phyloP scores from a whole-genome alignment of 1,140 invertebrate species.

The Samia ricini region DNA sequence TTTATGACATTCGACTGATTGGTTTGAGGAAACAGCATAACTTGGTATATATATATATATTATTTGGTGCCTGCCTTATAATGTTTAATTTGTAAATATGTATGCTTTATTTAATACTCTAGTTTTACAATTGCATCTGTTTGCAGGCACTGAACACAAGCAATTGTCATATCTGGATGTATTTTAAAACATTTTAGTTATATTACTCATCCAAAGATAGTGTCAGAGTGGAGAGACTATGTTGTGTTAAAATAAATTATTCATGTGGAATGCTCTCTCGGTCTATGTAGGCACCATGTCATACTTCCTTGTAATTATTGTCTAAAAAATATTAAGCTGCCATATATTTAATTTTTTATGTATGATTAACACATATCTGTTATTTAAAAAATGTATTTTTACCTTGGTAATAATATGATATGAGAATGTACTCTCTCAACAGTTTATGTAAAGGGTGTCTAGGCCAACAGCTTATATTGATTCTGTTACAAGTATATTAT shows the following conservation, averaged over 20 bases:
- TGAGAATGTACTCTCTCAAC: not conserved
- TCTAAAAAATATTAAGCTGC: conserved; percentile 37
- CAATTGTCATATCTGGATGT: conserved; percentile 12
- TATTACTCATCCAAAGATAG: conserved; percentile 27
- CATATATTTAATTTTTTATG: conserved; percentile 38
- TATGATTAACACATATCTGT: conserved; percentile 18
- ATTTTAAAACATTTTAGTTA: conserved; percentile 8
- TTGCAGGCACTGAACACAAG: conserved; percentile 13
- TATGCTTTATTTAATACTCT: conserved; percentile 9
- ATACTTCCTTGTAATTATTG: conserved; percentile 21
- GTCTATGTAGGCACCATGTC: conserved; percentile 3
- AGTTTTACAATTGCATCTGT: not conserved
- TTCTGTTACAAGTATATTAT: not conserved
- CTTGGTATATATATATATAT: conserved; percentile 24
- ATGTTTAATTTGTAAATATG: conserved; percentile 12
- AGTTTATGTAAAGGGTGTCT: not conserved
- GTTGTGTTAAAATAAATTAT: not conserved
- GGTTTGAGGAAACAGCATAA: conserved; percentile 9
- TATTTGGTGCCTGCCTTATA: conserved; percentile 31
- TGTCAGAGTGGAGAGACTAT: conserved; percentile 16
- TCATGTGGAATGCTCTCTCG: not conserved
- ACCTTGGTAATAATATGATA: not conserved
- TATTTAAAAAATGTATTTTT: not conserved
- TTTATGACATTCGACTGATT: conserved; percentile 43
- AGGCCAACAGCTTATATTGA: not conserved